Percentiles rank a stretch among this genome's conserved stretches.
These are phyloP conservation scores for Trichosurus vulpecula DNA, from an alignment of 2,797 vertebrate species.

Conservation along the genomic window DNA sequence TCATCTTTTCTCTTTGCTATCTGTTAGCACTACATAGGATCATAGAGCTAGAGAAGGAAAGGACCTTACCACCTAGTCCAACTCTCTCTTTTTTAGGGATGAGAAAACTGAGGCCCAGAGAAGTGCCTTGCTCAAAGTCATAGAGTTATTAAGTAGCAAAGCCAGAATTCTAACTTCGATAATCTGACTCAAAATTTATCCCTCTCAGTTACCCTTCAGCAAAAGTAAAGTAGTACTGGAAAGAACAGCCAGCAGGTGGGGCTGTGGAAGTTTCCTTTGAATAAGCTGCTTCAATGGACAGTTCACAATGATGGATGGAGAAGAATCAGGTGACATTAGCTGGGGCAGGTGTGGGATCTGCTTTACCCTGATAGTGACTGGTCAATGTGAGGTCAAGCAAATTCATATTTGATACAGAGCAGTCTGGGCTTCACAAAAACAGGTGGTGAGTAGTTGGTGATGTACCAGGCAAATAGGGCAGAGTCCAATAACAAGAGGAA, in stretches of 20 bases:
- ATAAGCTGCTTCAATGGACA: not conserved
- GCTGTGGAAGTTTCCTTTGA: not conserved
- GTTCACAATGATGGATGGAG: not conserved
- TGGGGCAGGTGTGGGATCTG: not conserved
- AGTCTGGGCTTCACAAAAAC: not conserved
- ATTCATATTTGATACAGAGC: not conserved
- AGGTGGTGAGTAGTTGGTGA: not conserved
- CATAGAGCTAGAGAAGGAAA: not conserved
- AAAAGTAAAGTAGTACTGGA: not conserved
- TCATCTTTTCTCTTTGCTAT: not conserved
- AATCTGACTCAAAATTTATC: not conserved
- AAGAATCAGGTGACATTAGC: not conserved
- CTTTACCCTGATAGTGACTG: not conserved
- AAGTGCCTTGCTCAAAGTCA: not conserved
- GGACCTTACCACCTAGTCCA: not conserved
- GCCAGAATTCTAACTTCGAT: not conserved
- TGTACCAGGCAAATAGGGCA: not conserved
- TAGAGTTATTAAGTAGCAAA: not conserved
- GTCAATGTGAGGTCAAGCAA: not conserved
- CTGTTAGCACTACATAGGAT: not conserved
- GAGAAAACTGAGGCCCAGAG: not conserved
- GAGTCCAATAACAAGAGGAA: not conserved
- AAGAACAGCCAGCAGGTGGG: not conserved
- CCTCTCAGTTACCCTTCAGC: not conserved
- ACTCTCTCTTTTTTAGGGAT: not conserved